Evolutionary conservation across 2,113 vertebrate species (phyloP).

Genomic region (Callocephalon fimbriatum): DNA sequence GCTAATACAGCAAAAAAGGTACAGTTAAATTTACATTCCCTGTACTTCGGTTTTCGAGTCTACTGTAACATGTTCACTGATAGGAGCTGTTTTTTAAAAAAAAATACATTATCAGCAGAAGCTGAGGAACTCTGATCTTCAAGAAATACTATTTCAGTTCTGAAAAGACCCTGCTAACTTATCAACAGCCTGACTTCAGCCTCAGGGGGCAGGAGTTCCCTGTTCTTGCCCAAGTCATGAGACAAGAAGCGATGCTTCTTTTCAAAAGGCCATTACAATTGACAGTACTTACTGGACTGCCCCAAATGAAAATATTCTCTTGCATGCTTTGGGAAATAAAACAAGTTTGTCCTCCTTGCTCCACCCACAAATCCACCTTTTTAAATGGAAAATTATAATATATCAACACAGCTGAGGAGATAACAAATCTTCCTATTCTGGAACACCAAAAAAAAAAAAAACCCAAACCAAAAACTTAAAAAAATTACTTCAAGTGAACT

Average conservation of each 20-base stretch:
- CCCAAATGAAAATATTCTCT: neutral
- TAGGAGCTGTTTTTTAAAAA: neutral
- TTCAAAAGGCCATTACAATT: neutral
- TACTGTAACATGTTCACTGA: neutral
- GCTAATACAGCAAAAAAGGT: neutral
- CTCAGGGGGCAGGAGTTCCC: neutral
- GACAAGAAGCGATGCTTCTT: neutral
- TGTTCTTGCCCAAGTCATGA: neutral
- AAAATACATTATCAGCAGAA: neutral
- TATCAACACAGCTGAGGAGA: neutral
- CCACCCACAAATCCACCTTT: neutral
- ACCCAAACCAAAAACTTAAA: neutral
- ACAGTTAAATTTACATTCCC: neutral
- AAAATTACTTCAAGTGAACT: neutral
- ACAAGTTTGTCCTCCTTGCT: neutral
- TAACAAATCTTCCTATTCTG: neutral
- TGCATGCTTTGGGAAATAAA: neutral
- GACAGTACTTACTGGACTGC: neutral
- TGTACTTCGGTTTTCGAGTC: neutral
- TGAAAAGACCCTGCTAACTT: neutral
- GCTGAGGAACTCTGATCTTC: neutral
- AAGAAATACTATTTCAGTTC: neutral
- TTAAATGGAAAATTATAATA: neutral
- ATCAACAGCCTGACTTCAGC: neutral
- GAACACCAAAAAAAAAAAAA: neutral